These are phyloP conservation scores for Ctenosaura bakeri DNA, from an alignment of 2,797 vertebrate genomes.

Conservation along the genomic window DNA sequence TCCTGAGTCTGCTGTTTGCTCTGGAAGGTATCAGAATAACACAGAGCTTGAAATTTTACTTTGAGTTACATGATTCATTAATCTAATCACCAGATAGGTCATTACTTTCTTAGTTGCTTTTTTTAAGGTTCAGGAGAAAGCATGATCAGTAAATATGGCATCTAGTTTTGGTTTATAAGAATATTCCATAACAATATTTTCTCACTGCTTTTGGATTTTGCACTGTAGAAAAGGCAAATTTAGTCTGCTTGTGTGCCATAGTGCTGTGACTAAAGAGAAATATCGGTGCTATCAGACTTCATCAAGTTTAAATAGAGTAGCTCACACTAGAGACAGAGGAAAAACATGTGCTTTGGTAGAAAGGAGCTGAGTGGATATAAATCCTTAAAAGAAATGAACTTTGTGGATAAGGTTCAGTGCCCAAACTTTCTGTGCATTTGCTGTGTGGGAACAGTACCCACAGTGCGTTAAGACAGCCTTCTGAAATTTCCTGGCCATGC, in stretches of 20 bases:
- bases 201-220: background rate
- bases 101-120: background rate
- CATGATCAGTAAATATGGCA: background rate
- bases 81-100: no score
- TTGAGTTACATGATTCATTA: no score
- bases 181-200: background rate
- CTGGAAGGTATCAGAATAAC: no score
- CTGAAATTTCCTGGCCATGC: background rate
- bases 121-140: background rate
- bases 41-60: no score
- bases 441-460: background rate
- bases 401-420: background rate
- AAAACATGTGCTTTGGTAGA: background rate
- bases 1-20: background rate
- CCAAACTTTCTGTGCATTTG: background rate
- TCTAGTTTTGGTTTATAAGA: background rate
- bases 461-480: background rate
- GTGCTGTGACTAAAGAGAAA: background rate
- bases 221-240: conserved; percentile 8
- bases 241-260: background rate
- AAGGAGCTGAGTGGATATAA: background rate
- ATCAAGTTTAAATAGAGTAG: background rate
- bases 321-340: background rate
- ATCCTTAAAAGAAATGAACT: background rate
- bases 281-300: background rate